Evolutionary conservation across 2,113 vertebrate genomes (phyloP).

Genomic region (Cyphomyrus discorhynchus): DNA sequence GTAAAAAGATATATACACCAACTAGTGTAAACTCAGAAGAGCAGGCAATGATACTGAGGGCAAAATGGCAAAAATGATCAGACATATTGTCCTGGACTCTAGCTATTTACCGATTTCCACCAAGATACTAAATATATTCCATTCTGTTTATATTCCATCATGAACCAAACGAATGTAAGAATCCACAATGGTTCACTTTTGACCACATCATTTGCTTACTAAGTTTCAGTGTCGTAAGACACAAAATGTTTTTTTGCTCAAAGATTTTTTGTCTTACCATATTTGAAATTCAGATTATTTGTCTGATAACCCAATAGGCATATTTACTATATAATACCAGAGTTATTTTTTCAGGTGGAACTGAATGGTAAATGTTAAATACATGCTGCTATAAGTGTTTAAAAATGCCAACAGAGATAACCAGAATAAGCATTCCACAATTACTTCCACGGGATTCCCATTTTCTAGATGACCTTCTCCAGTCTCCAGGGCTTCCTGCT

Average conservation of each 20-base stretch:
- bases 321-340: not conserved
- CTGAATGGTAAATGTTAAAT: not conserved
- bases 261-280: not conserved
- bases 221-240: not conserved
- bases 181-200: not conserved
- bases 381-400: not conserved
- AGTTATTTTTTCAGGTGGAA: not conserved
- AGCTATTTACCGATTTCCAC: not conserved
- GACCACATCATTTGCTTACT: not conserved
- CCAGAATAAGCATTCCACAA: not conserved
- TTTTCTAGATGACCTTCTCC: constrained; percentile 24
- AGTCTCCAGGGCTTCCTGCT: not conserved
- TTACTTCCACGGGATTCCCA: constrained; percentile 7
- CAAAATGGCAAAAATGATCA: not conserved
- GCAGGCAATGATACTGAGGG: not conserved
- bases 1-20: not conserved
- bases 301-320: not conserved
- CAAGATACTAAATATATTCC: not conserved
- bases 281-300: not conserved
- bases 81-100: not conserved
- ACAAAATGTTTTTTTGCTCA: not conserved
- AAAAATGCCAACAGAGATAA: not conserved
- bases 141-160: not conserved
- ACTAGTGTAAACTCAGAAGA: not conserved
- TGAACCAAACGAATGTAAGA: not conserved